Conservation (phyloP, 2,888 invertebrate genomes). For the Thecocarcelia acutangulata region DNA sequence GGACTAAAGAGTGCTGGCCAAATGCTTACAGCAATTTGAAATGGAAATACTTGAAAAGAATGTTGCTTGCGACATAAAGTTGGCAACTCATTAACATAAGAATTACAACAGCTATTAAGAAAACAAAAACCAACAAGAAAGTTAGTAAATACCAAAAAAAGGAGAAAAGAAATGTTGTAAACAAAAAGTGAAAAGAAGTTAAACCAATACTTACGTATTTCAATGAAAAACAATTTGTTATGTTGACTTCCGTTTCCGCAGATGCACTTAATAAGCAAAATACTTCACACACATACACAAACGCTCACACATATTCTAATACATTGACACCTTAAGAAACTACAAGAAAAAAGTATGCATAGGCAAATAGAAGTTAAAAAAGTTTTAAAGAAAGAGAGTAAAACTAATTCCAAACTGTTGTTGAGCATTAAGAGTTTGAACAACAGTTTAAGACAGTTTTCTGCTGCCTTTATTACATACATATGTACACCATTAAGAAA, state of each 20-base stretch:
- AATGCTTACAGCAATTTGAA: constrained; percentile 27
- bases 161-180: not conserved
- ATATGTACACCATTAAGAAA: constrained; percentile 20
- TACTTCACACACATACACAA: not conserved
- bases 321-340: not conserved
- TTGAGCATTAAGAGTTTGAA: constrained; percentile 55
- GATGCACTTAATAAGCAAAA: constrained; percentile 57
- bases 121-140: not conserved
- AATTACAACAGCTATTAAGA: constrained; percentile 56
- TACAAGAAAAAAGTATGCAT: not conserved
- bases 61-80: constrained; percentile 55
- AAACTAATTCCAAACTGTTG: constrained; percentile 53
- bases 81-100: constrained; percentile 67
- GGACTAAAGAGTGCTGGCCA: constrained; percentile 3
- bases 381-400: not conserved
- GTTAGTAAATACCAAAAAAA: not conserved
- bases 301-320: not conserved
- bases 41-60: constrained; percentile 44
- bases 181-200: constrained; percentile 13
- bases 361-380: not conserved
- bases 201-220: constrained; percentile 22
- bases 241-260: constrained; percentile 63
- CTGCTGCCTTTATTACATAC: constrained; percentile 39
- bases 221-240: constrained; percentile 56
- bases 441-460: constrained; percentile 68